Conservation (phyloP, 1,140 invertebrate species). For the Danaus melanippus region DNA sequence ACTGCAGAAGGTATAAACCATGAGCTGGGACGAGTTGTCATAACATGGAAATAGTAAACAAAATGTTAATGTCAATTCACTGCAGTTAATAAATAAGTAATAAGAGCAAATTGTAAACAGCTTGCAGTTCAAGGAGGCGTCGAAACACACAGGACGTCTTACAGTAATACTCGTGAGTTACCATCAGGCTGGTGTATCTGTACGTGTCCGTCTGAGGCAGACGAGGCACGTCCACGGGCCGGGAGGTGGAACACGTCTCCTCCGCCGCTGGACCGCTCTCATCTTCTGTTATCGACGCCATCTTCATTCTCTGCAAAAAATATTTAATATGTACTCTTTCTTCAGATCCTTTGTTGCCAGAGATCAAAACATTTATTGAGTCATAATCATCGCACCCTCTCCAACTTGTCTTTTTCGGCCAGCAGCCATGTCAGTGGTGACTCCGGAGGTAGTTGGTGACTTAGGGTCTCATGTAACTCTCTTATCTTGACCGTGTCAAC, state of each 20-base stretch:
- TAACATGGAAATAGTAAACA: no score
- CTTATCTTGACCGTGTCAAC: conserved; percentile 50
- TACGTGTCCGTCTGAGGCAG: conserved; percentile 24
- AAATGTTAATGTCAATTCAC: no score
- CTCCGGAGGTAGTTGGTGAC: conserved; percentile 50
- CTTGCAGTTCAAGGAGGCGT: no score
- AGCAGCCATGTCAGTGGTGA: conserved; percentile 54
- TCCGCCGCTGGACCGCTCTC: conserved; percentile 19
- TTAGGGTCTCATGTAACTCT: conserved; percentile 49
- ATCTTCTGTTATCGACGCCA: conserved; percentile 27
- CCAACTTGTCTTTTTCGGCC: conserved; percentile 52
- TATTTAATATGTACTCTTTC: no score
- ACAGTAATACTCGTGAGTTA: conserved; percentile 15
- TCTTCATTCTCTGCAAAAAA: conserved; percentile 35
- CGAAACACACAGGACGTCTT: no score
- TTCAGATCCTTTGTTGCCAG: no score
- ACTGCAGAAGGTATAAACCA: background rate
- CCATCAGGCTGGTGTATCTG: conserved; percentile 46
- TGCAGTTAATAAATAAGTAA: no score
- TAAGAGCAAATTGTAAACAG: no score
- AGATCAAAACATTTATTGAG: background rate
- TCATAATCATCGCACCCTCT: conserved; percentile 25
- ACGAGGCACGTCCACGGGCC: conserved; percentile 49
- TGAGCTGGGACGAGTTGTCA: no score
- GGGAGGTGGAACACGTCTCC: conserved; percentile 17